Base-by-base conservation (phyloP, 2,888 invertebrate genomes). In the Drosophila basisetae region DNA sequence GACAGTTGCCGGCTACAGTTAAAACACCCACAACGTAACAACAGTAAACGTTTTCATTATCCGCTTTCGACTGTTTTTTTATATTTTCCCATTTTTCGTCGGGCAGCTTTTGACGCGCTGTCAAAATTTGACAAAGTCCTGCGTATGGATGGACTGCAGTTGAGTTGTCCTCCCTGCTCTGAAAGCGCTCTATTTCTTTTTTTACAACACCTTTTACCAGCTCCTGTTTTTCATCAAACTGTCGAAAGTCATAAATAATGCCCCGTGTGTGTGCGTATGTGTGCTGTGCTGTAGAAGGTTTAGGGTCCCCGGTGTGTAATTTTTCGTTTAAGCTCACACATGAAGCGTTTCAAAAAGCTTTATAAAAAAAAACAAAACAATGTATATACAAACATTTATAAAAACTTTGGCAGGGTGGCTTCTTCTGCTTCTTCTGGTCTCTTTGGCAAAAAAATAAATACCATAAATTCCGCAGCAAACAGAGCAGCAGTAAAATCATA, bases 211-310 rank as follows among this genome's bases (percentile, higher is more conserved):
- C 65, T 65, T 61, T 60, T 11, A 31, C 33, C 22, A 13, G 41
- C 47, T 56, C 37, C 37, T 43, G 62, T 59, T 39, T 52, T 70
- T 56, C 71, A 69, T 65, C 68, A 72, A 81, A 80, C 86, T 83
- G 83, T 76, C 83, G 72, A 84, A 74, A 76, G 77, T 72, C 83
- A 83, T 84, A 83, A 84, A 84, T 84, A 82, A 83, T 77, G 78
- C 67, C 31, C 58, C 22, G 35, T 43, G 60, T 56, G 39, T 58
- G 5, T 31, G 22, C 13, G 37, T 28, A 4, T 28, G 28, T 50
- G 28, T 30, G 13, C 25, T 49, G 25, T 28, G 11, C 28, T n/a
- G 28, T 18, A 10, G 39, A 49, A 50, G 25, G 59, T 43, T 54
- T 18, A 18, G 28, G 37, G 55, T 82, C 79, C 61, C 83, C 22